These are phyloP conservation scores for Channa argus DNA, from an alignment of 2,113 vertebrate genomes.

Conservation along the genomic window DNA sequence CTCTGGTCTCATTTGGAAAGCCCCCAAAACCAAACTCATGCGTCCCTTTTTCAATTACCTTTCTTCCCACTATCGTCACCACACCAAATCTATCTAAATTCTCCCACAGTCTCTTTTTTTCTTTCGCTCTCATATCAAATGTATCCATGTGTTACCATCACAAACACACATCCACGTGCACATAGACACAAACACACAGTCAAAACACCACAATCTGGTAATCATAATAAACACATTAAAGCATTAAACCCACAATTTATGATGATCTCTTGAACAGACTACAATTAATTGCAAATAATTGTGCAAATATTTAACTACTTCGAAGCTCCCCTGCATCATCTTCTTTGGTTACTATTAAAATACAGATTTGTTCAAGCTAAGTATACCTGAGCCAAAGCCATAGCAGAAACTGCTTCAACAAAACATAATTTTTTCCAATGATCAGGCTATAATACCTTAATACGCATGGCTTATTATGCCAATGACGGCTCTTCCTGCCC, in stretches of 20 bases:
- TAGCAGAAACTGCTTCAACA: conserved; percentile 35
- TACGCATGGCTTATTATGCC: conserved; percentile 61
- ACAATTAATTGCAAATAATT: conserved; percentile 66
- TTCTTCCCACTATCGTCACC: conserved; percentile 69
- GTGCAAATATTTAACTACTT: conserved; percentile 46
- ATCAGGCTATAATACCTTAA: conserved; percentile 68
- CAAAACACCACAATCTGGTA: conserved; percentile 58
- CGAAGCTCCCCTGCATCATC: conserved; percentile 12
- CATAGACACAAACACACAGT: conserved; percentile 9
- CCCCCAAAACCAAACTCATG: conserved; percentile 75
- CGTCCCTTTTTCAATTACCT: conserved; percentile 78
- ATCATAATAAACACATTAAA: conserved; percentile 72
- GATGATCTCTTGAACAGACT: conserved; percentile 64
- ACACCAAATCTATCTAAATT: conserved; percentile 61
- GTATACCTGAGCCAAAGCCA: conserved; percentile 18
- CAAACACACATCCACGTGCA: conserved; percentile 44
- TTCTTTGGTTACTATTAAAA: conserved; percentile 38
- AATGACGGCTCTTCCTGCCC: conserved; percentile 63
- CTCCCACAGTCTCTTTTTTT: conserved; percentile 65
- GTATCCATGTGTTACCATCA: conserved; percentile 71
- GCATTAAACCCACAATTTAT: conserved; percentile 58
- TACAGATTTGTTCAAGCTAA: conserved; percentile 11
- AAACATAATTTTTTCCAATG: conserved; percentile 41
- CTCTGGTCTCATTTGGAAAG: conserved; percentile 72
- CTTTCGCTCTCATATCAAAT: conserved; percentile 69